Conservation (phyloP, 2,888 invertebrate species). For the Helicoverpa assulta region DNA sequence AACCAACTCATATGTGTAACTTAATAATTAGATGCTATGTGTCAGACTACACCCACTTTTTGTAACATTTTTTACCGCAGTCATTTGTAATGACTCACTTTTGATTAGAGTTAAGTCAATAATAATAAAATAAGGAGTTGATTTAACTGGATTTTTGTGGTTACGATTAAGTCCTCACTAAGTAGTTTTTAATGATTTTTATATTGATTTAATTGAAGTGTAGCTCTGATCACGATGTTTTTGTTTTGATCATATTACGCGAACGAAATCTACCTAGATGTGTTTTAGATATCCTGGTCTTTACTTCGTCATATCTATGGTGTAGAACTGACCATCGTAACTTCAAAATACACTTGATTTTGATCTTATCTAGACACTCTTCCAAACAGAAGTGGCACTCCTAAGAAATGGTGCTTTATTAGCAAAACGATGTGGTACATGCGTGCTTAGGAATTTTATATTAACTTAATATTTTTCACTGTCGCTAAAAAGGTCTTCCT, state of each 20-base stretch:
- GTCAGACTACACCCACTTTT: conserved; percentile 34
- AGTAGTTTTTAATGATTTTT: not conserved
- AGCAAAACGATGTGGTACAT: too few relatives aligned
- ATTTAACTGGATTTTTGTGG: conserved; percentile 15
- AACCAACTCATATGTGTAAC: not conserved
- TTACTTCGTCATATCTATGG: too few relatives aligned
- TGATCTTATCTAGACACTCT: too few relatives aligned
- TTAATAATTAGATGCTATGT: conserved; percentile 25
- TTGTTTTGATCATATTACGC: too few relatives aligned
- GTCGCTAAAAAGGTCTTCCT: not conserved
- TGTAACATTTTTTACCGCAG: conserved; percentile 31
- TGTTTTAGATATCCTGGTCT: too few relatives aligned
- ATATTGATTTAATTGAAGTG: not conserved
- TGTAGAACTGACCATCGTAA: too few relatives aligned
- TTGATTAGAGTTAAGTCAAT: conserved; percentile 5
- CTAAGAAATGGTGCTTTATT: too few relatives aligned
- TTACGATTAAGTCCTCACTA: not conserved
- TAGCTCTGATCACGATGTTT: not conserved
- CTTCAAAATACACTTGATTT: too few relatives aligned
- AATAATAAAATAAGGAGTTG: not conserved
- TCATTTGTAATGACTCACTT: conserved; percentile 24
- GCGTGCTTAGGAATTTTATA: too few relatives aligned
- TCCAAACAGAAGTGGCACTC: too few relatives aligned
- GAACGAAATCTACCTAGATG: too few relatives aligned
- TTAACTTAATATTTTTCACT: not conserved